Evolutionary conservation across 2,797 vertebrate genomes (phyloP).

Genomic region (Taenioides sp.): DNA sequence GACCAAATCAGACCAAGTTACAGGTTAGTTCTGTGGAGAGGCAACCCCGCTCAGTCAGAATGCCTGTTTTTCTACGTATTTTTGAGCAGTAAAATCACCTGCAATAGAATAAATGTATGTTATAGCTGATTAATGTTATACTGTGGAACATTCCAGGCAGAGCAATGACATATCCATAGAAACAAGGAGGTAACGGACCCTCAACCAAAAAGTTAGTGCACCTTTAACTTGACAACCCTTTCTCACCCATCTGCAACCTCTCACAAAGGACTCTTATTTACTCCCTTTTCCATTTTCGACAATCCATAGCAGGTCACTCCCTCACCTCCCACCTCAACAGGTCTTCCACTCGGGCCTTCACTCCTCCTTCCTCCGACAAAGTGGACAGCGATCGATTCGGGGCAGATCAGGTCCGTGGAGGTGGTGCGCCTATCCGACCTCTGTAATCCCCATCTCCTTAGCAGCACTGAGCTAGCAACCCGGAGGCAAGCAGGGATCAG

Average conservation of each 20-base stretch:
- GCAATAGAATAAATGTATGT: no score
- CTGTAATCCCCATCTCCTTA: conserved; percentile 63
- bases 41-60: no score
- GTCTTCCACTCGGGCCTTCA: conserved; percentile 26
- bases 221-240: not conserved
- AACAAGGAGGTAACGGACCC: no score
- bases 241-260: not conserved
- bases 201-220: not conserved
- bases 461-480: conserved; percentile 47
- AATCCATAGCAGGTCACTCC: conserved; percentile 37
- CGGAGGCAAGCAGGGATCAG: conserved; percentile 54
- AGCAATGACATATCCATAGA: no score
- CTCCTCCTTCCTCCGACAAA: conserved; percentile 45
- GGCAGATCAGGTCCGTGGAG: conserved; percentile 24
- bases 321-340: conserved; percentile 49
- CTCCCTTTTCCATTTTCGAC: conserved; percentile 9
- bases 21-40: no score
- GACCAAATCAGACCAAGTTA: no score
- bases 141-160: no score
- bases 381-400: conserved; percentile 50
- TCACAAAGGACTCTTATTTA: conserved; percentile 8
- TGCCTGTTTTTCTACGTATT: no score
- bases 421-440: conserved; percentile 51
- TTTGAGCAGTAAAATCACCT: no score
- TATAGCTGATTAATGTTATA: no score